Percentiles rank a stretch among this genome's conserved stretches.
These are phyloP conservation scores for Phycodurus eques DNA, from an alignment of 2,113 vertebrate species.

Conservation along the genomic window DNA sequence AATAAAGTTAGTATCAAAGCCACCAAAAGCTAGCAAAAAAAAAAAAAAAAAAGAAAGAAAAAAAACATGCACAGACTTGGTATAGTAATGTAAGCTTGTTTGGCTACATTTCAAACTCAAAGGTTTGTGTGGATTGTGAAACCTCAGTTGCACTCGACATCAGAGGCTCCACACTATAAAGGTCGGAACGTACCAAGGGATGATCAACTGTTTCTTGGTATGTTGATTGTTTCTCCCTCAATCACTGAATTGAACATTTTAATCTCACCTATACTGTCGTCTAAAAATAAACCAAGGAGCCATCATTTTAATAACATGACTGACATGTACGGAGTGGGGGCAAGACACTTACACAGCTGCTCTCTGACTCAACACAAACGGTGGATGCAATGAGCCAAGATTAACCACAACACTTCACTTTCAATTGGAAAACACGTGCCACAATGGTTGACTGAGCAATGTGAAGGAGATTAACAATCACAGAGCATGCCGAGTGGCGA, in stretches of 20 bases:
- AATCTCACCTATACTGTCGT: not conserved
- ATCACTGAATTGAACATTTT: not conserved
- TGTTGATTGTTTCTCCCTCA: not conserved
- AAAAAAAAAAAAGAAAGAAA: too few relatives aligned
- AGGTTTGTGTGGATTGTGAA: too few relatives aligned
- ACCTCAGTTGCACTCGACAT: not conserved
- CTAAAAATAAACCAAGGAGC: not conserved
- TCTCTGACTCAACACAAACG: not conserved
- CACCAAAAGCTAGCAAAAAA: too few relatives aligned
- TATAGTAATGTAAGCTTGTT: too few relatives aligned
- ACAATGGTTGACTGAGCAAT: not conserved
- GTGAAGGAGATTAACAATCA: not conserved
- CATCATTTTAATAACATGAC: not conserved
- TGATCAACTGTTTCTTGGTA: not conserved
- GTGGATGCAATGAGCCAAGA: not conserved
- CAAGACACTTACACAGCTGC: not conserved
- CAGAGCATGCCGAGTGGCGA: not conserved
- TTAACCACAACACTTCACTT: not conserved
- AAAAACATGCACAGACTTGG: too few relatives aligned
- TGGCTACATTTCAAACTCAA: too few relatives aligned
- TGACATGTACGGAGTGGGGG: not conserved
- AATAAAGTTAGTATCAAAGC: too few relatives aligned
- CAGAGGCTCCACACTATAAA: not conserved
- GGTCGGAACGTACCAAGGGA: not conserved
- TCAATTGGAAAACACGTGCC: not conserved